These are phyloP conservation scores for Spodoptera litura DNA, from an alignment of 1,140 invertebrate species.

Conservation along the genomic window DNA sequence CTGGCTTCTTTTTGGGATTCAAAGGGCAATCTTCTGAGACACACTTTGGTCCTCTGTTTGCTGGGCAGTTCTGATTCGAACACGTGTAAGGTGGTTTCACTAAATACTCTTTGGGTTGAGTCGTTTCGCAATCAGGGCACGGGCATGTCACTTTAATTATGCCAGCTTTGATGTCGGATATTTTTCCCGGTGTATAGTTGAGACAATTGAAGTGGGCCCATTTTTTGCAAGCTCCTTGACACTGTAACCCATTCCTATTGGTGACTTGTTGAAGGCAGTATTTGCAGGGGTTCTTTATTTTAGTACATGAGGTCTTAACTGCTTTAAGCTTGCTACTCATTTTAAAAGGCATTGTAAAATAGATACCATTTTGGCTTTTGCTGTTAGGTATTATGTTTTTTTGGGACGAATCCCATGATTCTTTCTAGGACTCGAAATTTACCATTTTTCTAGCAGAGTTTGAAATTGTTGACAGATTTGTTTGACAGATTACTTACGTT, in stretches of 20 bases:
- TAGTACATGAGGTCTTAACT: slow-evolving; percentile 53
- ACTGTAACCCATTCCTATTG: slow-evolving; percentile 70
- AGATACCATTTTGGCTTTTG: slow-evolving; percentile 11
- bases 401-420: background rate
- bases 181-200: slow-evolving; percentile 71
- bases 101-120: slow-evolving; percentile 55
- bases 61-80: slow-evolving; percentile 58
- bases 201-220: slow-evolving; percentile 77
- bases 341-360: background rate
- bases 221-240: slow-evolving; percentile 73
- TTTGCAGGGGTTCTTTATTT: slow-evolving; percentile 75
- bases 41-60: slow-evolving; percentile 54
- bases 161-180: slow-evolving; percentile 70
- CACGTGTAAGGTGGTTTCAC: slow-evolving; percentile 57
- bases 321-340: slow-evolving; percentile 1
- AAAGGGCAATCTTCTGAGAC: slow-evolving; percentile 55
- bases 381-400: background rate
- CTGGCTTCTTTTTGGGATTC: background rate
- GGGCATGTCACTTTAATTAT: slow-evolving; percentile 69
- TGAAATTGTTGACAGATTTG: too few species aligned
- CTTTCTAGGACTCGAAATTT: background rate
- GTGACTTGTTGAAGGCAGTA: slow-evolving; percentile 66
- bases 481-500: background rate
- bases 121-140: slow-evolving; percentile 68
- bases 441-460: background rate